Evolutionary conservation across 2,797 vertebrate genomes (phyloP), one percentile per base, ranked within the genome.

Genomic region (Mastacembelus armatus): DNA sequence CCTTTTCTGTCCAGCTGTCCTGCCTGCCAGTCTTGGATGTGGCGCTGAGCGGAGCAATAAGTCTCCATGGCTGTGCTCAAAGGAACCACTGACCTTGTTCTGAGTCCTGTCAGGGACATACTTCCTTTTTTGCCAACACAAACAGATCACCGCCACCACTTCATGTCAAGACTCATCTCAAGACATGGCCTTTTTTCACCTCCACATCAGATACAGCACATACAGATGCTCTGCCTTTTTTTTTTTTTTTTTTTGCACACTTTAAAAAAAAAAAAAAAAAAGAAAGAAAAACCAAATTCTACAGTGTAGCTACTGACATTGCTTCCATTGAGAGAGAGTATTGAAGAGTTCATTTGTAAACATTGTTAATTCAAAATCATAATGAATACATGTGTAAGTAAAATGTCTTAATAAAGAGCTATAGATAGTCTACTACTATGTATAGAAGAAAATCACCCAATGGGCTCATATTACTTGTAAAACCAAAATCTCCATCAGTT

Each of bases 11-110:
- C 69, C 38, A 3, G 38, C 24, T 29, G 58, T 52, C 43, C 15
- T 52, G 67, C 49, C 77, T 81, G 77, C 70, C 74, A 73, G 72
- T 80, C 76, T 42, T 4, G 10, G 56, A 77, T n/a, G 10, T 32
- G 61, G 15, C 51, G 64, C 70, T 74, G 72, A 75, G 71, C 12
- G 47, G 65, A 39, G 67, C 65, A 33, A 32, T 32, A 18, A 58
- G 69, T 73, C 49, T 84, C 68, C 27, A 27, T 26, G 61, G 63
- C 43, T 48, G 44, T 7, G 51, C 76, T 82, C 51, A 64, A n/a
- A 80, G 75, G 73, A 77, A 78, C 38, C 19, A 27, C 70, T 81
- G 81, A 83, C 81, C 85, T 79, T 83, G 67, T 78, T 80, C 56
- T 62, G 36, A 73, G 61, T 78, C 69, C 71, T 67, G 83, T 84